Conservation (phyloP, 2,888 invertebrate genomes). For the Arge pagana region DNA sequence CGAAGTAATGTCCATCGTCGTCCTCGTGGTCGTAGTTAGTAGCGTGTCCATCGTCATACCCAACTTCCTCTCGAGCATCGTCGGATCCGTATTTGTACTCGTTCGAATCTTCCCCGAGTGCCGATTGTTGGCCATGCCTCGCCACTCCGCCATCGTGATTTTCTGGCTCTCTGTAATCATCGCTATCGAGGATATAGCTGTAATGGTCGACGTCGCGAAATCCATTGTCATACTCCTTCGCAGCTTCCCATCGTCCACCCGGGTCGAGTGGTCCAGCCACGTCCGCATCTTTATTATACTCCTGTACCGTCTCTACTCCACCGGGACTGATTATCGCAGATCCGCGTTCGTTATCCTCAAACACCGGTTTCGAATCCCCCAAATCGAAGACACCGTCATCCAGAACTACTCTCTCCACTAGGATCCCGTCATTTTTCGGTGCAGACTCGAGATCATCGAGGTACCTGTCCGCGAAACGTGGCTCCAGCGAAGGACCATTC, state of each 20-base stretch:
- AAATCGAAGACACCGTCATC: no score
- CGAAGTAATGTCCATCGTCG: constrained; percentile 41
- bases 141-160: constrained; percentile 1
- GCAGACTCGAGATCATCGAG: no score
- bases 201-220: not conserved
- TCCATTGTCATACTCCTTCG: not conserved
- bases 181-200: not conserved
- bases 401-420: no score
- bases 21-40: constrained; percentile 47
- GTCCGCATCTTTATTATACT: no score
- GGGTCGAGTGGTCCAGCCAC: no score
- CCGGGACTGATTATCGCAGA: no score
- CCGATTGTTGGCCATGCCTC: not conserved
- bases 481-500: no score
- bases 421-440: no score
- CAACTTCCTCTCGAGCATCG: constrained; percentile 1
- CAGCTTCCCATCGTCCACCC: not conserved
- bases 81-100: not conserved
- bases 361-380: no score
- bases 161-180: constrained; percentile 6
- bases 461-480: no score
- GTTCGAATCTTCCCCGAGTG: constrained; percentile 3
- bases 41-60: constrained; percentile 36
- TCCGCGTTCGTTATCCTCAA: no score
- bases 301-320: no score